Base-by-base conservation (phyloP, 2,888 invertebrate genomes). In the Periphyllus acericola region DNA sequence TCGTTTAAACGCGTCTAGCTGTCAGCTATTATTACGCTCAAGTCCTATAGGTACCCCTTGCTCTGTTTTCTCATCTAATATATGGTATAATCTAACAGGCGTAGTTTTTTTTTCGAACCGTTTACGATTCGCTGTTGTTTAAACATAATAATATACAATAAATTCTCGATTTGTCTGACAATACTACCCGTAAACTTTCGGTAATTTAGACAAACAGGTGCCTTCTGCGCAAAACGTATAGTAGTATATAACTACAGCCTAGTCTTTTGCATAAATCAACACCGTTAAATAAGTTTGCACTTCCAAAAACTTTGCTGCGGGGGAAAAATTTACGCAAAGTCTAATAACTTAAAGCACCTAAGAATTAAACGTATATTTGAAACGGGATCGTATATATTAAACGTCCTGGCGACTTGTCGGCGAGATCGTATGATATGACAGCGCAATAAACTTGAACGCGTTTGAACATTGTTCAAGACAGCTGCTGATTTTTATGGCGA, bases 231-330 rank as follows among this genome's bases (percentile, higher is more conserved):
- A 55, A 79, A 3, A 6, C 5, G n/a, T 25, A 55, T 21, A n/a
- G n/a, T n/a, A n/a, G n/a, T n/a, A n/a, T n/a, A n/a, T n/a, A n/a
- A n/a, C n/a, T n/a, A n/a, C 25, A 29, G 25, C 68, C 68, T 68
- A 52, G n/a, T 68, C n/a, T 32, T 52, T 79, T 82, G 68, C 71
- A 52, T 84, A 74, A 84, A 76, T 84, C 75, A 84, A 84, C 75
- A 36, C 55, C 32, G 32, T 84, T 60, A 83, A 75, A 83, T 29
- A 76, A 84, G 60, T 66, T 76, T 84, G 29, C 66, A 32, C 60
- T 40, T 76, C 32, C 32, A 1, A 40, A 46, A 84, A 75, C 40
- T 83, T 66, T 21, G 11, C 66, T n/a, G n/a, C n/a, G n/a, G 40
- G 76, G 32, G 75, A 60, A 83, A 83, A 83, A 75, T 40, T 40